Percentiles rank a stretch among this genome's conserved stretches.
These are phyloP conservation scores for Chlorops oryzae DNA, from an alignment of 1,140 invertebrate genomes.

Conservation along the genomic window DNA sequence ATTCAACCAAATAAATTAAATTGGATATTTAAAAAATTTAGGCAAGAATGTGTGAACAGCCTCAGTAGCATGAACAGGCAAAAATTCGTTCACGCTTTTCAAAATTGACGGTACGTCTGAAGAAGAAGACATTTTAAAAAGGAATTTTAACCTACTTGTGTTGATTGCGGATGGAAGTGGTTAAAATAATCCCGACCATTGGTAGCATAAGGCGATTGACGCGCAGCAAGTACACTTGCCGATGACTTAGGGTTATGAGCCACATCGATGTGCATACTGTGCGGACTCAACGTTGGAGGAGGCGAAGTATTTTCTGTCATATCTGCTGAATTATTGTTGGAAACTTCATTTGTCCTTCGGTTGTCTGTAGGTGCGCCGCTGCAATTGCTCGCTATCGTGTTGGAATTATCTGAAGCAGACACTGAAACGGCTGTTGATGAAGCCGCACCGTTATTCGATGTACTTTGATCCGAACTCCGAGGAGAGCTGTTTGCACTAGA, in stretches of 20 bases:
- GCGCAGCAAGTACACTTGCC: constrained; percentile 25
- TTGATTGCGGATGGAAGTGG: constrained; percentile 81
- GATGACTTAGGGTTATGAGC: constrained; percentile 12
- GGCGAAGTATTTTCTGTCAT: not conserved
- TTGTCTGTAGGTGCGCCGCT: too few relatives aligned
- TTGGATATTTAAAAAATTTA: not conserved
- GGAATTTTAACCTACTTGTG: constrained; percentile 63
- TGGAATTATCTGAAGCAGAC: constrained; percentile 28
- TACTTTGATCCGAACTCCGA: constrained; percentile 1
- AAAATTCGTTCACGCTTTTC: not conserved
- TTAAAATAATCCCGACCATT: constrained; percentile 61
- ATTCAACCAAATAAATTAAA: too few relatives aligned
- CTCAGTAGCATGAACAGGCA: not conserved
- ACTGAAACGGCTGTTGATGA: constrained; percentile 18
- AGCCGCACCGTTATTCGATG: too few relatives aligned
- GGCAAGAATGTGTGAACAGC: not conserved
- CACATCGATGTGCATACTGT: not conserved
- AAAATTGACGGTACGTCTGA: not conserved
- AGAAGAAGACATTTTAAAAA: too few relatives aligned
- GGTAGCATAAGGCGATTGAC: constrained; percentile 30
- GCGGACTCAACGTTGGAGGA: not conserved
- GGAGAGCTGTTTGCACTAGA: too few relatives aligned
- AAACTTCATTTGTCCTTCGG: not conserved
- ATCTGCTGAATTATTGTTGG: not conserved
- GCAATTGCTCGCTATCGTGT: constrained; percentile 16